Conservation (phyloP, 1,140 invertebrate species). For the Caenorhabditis latens region DNA sequence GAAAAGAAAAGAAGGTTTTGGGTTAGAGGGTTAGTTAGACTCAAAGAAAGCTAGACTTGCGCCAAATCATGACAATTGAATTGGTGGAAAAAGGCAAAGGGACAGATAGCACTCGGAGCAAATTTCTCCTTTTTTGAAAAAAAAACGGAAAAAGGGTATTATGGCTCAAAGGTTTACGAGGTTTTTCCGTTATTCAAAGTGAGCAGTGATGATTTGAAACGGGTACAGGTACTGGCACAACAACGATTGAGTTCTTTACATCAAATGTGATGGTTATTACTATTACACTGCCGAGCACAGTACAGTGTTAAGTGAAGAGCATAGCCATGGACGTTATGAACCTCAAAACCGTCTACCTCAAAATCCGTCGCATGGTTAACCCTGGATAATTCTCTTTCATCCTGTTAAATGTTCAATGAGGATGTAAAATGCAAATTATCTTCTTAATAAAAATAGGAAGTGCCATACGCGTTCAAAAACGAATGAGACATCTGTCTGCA, state of each 20-base stretch:
- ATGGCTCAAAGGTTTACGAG: background rate
- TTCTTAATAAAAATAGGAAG: background rate
- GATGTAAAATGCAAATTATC: too few relatives aligned
- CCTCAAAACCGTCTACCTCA: too few relatives aligned
- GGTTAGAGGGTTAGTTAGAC: background rate
- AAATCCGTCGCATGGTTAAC: too few relatives aligned
- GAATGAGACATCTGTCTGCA: conserved; percentile 27
- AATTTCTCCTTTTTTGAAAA: background rate
- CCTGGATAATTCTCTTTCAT: too few relatives aligned
- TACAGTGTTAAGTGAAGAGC: too few relatives aligned
- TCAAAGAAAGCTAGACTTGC: background rate
- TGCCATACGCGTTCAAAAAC: background rate
- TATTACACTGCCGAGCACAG: too few relatives aligned
- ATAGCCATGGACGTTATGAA: too few relatives aligned
- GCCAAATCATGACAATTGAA: conserved; percentile 40
- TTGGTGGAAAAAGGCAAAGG: conserved; percentile 21
- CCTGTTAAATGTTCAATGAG: too few relatives aligned
- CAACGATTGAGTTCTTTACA: too few relatives aligned
- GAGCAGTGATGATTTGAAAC: background rate
- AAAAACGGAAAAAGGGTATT: background rate
- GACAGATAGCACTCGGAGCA: background rate
- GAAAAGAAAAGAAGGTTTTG: conserved; percentile 12
- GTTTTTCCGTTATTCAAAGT: background rate
- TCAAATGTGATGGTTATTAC: too few relatives aligned
- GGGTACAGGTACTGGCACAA: background rate